Evolutionary conservation across 2,113 vertebrate genomes (phyloP), one percentile per base, ranked within the genome.

Genomic region (Theristicus caerulescens): DNA sequence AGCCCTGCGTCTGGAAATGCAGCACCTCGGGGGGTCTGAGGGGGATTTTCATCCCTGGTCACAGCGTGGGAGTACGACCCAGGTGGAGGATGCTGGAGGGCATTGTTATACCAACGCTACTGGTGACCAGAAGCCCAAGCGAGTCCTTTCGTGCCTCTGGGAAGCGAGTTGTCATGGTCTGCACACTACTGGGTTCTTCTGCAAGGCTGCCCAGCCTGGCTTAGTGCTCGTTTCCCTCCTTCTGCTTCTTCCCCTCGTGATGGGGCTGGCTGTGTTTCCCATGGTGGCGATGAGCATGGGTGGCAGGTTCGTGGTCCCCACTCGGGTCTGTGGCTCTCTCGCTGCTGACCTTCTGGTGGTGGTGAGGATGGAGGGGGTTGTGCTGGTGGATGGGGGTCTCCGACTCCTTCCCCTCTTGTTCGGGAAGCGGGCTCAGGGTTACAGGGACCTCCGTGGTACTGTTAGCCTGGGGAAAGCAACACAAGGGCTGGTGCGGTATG

Each of bases 391-490:
- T 11, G 2, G 78, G 42, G 44, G 13, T 44, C 69, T 82, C 87
- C 32, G 73, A 24, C 16, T 76, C 92, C 65, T 80, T 84, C 47
- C 22, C 59, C 44, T 91, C 81, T 1, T 78, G 47, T 46, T 86
- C n/a, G 3, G 82, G 93, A 58, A 32, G 52, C 0, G 31, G 52
- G 82, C 31, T 96, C 0, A 13, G 52, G 42, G 82, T 95, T 58
- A 51, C 38, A 40, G 62, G 57, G n/a, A 12, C 64, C 69, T 84
- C 92, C 32, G 6, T 8, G 58, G 96, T 96, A 44, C 40, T 72
- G 70, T 95, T 96, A 86, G 46, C 89, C 97, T 98, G 71, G 58
- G 49, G 24, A 84, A 66, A 80, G 40, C 27, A 81, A 82, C 31
- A 47, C 10, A 66, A n/a, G 40, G 65, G 36, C 59, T 32, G 31